Base-by-base conservation (phyloP, 2,888 invertebrate species). In the Epirrhoe alternata region DNA sequence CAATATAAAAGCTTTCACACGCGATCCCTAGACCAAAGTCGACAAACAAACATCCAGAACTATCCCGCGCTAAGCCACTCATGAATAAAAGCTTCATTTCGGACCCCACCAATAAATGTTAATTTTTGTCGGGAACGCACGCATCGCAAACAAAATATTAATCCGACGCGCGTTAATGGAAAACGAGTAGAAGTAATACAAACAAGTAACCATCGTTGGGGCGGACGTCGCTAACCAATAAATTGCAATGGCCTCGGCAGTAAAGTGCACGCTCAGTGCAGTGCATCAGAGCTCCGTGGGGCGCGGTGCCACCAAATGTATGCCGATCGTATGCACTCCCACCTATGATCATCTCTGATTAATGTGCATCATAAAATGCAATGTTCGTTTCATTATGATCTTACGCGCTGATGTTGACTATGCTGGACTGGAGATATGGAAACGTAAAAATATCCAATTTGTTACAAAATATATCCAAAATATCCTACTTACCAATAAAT, bases 141-240 rank as follows among this genome's bases (percentile, higher is more conserved):
- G 88, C 89, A 87, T 88, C 83, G 89, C 89, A 89, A 92, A 90
- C 91, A 90, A 87, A 92, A 92, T 92, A 91, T 92, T 92, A 93
- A 92, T 92, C 91, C 89, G 81, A 76, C 81, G 84, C 82, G 89
- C 90, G 91, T 87, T 92, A 92, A 93, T 93, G 92, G 92, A 89
- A 89, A 91, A 87, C 86, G 89, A 89, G 89, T 89, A 87, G 88
- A 87, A 86, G 86, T 83, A 86, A 88, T 81, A 87, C 89, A 90
- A 88, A 90, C 89, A 90, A 89, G 88, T 86, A 90, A 86, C 77
- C 81, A 77, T 74, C 81, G 76, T 69, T 76, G 79, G 74, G 80
- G 78, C 70, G 76, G 76, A 75, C 80, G 76, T 76, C 74, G 77
- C 77, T 80, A 83, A 83, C 84, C 84, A 86, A 92, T 92, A 90